A percentile compares a stretch with the other conserved stretches of the same genome.
Conservation (phyloP, 1,140 invertebrate genomes). For the Platyura marginata region DNA sequence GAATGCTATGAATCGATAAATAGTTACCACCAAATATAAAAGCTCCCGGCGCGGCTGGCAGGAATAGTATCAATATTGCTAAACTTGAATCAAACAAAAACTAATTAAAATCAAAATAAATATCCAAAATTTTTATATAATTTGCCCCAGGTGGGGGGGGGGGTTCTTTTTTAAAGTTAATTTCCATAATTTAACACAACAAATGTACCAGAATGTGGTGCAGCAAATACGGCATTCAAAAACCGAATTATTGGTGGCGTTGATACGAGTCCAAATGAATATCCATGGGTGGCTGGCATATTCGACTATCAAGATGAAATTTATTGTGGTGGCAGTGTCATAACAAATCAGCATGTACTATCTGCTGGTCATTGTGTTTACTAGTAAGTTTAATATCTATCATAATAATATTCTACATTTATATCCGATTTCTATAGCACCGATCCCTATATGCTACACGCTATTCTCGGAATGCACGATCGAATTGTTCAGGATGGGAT, state of each 20-base stretch:
- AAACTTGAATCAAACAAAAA: too few relatives aligned
- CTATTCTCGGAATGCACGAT: not conserved
- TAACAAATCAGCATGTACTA: not conserved
- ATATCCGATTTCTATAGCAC: not conserved
- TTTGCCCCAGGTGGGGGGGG: too few relatives aligned
- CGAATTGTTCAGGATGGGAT: not conserved
- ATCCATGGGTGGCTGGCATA: not conserved
- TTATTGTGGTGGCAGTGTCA: not conserved
- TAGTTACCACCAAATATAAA: too few relatives aligned
- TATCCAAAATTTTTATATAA: too few relatives aligned
- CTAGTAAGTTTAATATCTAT: too few relatives aligned
- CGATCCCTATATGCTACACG: not conserved
- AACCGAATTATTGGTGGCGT: not conserved
- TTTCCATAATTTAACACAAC: too few relatives aligned
- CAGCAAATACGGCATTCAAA: not conserved
- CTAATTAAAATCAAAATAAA: too few relatives aligned
- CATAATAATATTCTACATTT: too few relatives aligned
- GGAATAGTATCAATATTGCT: too few relatives aligned
- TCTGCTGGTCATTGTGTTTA: not conserved
- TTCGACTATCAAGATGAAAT: not conserved
- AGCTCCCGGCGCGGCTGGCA: too few relatives aligned
- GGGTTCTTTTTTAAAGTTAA: too few relatives aligned
- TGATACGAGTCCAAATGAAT: not conserved
- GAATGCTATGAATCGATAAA: too few relatives aligned
- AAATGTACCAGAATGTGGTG: not conserved